phyloP scores from a whole-genome alignment of 2,113 vertebrate species.

The Noturus placidus region DNA sequence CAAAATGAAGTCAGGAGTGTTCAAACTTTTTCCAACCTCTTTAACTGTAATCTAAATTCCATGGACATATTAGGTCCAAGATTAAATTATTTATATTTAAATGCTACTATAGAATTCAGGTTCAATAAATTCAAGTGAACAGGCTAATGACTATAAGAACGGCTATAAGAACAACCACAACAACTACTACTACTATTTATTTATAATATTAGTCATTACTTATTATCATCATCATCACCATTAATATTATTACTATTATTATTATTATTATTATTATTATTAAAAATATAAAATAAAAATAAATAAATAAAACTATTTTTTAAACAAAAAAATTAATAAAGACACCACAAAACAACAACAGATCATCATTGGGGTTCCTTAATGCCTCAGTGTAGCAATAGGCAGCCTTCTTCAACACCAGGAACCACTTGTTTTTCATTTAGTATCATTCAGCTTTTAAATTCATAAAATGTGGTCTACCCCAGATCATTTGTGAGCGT shows the following conservation, averaged over 20 bases:
- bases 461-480: too few relatives aligned
- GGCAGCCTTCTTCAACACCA: too few relatives aligned
- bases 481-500: too few relatives aligned
- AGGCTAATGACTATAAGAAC: not conserved
- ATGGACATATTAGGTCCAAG: not conserved
- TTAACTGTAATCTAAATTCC: not conserved
- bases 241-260: fast-evolving
- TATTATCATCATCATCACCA: too few relatives aligned
- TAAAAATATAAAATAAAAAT: not conserved
- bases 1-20: not conserved
- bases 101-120: not conserved
- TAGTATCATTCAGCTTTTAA: not conserved
- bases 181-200: not conserved
- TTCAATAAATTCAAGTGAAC: not conserved
- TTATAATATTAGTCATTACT: too few relatives aligned
- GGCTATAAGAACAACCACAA: not conserved
- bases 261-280: too few relatives aligned
- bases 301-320: not conserved
- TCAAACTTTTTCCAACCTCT: not conserved
- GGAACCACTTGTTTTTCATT: too few relatives aligned
- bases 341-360: too few relatives aligned
- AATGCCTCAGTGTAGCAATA: too few relatives aligned
- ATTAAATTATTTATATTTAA: not conserved
- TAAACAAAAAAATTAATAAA: too few relatives aligned
- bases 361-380: not conserved